Percentiles rank a stretch among this genome's conserved stretches.
Conservation (phyloP, 2,797 vertebrate genomes). For the Limnodromus scolopaceus region DNA sequence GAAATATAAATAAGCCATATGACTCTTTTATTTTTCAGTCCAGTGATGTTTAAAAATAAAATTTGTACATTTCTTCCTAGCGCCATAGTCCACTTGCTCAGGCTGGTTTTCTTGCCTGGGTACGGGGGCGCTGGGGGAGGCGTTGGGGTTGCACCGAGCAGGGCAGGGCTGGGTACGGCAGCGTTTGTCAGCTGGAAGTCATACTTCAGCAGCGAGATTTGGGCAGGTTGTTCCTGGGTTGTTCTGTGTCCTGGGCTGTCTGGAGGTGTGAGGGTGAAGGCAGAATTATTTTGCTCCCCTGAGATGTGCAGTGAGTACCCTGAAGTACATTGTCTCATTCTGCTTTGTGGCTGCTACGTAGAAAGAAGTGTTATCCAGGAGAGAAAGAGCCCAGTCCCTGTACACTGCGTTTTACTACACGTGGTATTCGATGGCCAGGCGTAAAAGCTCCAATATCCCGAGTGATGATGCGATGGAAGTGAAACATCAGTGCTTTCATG, state of each 20-base stretch:
- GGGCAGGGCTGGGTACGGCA: neutral
- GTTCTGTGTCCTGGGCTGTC: neutral
- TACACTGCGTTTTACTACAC: neutral
- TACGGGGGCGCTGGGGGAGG: neutral
- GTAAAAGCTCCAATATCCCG: neutral
- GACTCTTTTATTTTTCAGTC: constrained; percentile 50
- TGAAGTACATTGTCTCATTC: neutral
- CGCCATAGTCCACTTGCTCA: neutral
- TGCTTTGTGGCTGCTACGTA: neutral
- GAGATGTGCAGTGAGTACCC: neutral
- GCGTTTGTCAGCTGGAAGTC: neutral
- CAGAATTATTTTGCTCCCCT: neutral
- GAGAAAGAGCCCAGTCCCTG: neutral
- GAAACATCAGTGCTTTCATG: neutral
- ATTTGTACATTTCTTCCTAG: constrained; percentile 34
- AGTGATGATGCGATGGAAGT: neutral
- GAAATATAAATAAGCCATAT: constrained; percentile 66
- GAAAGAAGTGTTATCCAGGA: neutral
- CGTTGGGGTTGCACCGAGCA: neutral
- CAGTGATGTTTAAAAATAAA: constrained; percentile 63
- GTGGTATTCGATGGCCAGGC: neutral
- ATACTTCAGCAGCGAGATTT: neutral
- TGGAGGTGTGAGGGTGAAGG: neutral
- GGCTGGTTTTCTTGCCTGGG: neutral
- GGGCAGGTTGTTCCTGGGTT: neutral